phyloP scores from a whole-genome alignment of 2,797 vertebrate genomes.

The Alfaro cultratus region DNA sequence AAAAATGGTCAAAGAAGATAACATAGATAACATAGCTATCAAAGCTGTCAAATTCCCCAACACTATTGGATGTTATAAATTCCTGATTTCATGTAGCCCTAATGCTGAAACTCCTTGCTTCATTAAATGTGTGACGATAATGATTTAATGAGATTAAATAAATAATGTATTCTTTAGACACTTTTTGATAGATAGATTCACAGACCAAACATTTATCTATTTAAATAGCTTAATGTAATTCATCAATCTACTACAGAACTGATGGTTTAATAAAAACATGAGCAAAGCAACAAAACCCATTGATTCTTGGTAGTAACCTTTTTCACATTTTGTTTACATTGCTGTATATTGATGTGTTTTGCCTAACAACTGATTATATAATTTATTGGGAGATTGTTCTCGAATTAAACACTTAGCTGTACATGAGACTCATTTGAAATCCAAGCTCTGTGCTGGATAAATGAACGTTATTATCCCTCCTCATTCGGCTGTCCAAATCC shows the following conservation, averaged over 20 bases:
- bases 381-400: slow-evolving; percentile 36
- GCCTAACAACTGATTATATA: background rate
- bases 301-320: background rate
- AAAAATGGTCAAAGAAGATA: background rate
- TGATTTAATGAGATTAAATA: background rate
- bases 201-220: background rate
- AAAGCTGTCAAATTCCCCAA: background rate
- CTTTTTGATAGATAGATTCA: background rate
- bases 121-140: background rate
- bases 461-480: slow-evolving; percentile 67
- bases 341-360: background rate
- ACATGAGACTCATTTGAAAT: slow-evolving; percentile 47
- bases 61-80: background rate
- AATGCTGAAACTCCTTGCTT: background rate
- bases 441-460: slow-evolving; percentile 61
- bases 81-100: background rate
- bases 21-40: background rate
- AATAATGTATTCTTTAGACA: background rate
- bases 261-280: background rate
- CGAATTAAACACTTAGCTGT: slow-evolving; percentile 14
- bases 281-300: background rate
- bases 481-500: slow-evolving; percentile 72
- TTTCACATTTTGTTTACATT: background rate
- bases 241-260: background rate
- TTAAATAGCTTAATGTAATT: background rate